Evolutionary conservation across 1,140 invertebrate species (phyloP), one percentile per base, ranked within the genome.

Genomic region (Amyelois transitella): DNA sequence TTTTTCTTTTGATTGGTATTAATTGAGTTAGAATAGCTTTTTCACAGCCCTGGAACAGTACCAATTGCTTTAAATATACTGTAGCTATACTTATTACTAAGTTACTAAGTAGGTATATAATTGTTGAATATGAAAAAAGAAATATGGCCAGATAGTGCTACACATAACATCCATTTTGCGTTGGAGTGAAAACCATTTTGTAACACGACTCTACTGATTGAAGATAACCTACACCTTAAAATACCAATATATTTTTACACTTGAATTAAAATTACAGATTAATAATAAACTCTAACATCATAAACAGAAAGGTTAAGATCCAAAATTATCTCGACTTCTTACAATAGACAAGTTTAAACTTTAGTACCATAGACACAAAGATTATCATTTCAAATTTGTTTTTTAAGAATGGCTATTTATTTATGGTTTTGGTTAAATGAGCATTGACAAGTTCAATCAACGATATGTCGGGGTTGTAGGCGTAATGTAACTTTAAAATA

Each of bases 361-460:
- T 38, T 12, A 14, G 12, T 14, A 14, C 12, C 14, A 18, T 25
- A 14, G 6, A 0, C 25, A 21, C 19, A 52, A 55, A 45, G 48
- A 38, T 28, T 43, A 20, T 5, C 4, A n/a, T 24, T 24, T 5
- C 6, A 44, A 28, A 21, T n/a, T 25, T 22, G 8, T 18, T 2
- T 8, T 25, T 14, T 8, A 19, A 38, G 18, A 14, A 5, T 52
- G 10, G 59, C 44, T 60, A 50, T 60, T 22, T 56, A 62, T 43
- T 2, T 58, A 57, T 43, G 66, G 45, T 17, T n/a, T 19, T 17
- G 10, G 20, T 32, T 55, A 64, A 56, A 60, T 24, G 50, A 51
- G 57, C 53, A 62, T 55, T 66, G 64, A 66, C 67, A 66, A 54
- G 20, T 62, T 62, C 67, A 62, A 58, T 70, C 67, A 66, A 25